Percentiles rank a stretch among this genome's conserved stretches.
Evolutionary conservation across 2,888 invertebrate species (phyloP).

Genomic region (Acrobasis repandana): DNA sequence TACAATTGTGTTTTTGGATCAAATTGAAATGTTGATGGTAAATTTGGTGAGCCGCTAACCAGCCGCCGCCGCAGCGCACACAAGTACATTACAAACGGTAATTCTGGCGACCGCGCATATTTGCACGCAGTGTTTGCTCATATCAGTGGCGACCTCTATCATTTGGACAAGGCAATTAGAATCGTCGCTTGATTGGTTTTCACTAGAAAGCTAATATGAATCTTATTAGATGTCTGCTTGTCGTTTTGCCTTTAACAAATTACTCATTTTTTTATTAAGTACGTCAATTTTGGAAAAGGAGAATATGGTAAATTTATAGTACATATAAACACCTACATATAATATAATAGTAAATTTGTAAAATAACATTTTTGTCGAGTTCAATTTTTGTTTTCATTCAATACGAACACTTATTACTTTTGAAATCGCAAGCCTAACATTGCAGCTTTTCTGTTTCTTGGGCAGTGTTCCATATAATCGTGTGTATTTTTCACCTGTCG

Average conservation of each 20-base stretch:
- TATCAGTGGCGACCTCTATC: slow-evolving; percentile 64
- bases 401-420: neutral
- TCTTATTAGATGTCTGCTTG: no score
- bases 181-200: slow-evolving; percentile 36
- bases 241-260: no score
- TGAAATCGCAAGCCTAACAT: slow-evolving; percentile 23
- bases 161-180: slow-evolving; percentile 64
- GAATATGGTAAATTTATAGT: no score
- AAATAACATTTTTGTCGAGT: no score
- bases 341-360: no score
- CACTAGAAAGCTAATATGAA: neutral
- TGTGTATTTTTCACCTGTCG: slow-evolving; percentile 20
- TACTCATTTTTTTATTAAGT: no score
- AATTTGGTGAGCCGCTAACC: slow-evolving; percentile 41
- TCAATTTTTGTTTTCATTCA: no score
- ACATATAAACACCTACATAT: no score
- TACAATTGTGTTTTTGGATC: no score
- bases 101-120: slow-evolving; percentile 45
- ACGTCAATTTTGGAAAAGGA: no score
- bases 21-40: no score
- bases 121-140: slow-evolving; percentile 65
- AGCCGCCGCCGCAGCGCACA: slow-evolving; percentile 34
- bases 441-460: slow-evolving; percentile 14
- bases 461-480: slow-evolving; percentile 17
- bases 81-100: slow-evolving; percentile 23